phyloP scores from a whole-genome alignment of 2,888 invertebrate genomes.

The Cremastinae sp. region DNA sequence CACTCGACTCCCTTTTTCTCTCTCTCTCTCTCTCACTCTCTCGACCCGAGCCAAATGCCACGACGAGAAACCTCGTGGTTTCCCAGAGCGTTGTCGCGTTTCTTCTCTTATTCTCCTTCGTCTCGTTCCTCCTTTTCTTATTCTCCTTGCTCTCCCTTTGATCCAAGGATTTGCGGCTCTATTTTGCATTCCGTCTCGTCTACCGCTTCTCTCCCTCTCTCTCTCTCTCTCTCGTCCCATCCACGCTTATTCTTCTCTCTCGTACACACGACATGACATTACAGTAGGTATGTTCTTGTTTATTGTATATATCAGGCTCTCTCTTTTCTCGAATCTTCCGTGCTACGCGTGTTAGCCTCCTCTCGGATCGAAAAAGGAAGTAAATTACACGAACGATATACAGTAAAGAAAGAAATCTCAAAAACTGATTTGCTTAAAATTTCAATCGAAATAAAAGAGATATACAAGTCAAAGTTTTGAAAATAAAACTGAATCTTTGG shows the following conservation, averaged over 20 bases:
- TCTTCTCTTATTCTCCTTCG: slow-evolving; percentile 39
- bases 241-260: slow-evolving; percentile 50
- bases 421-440: not conserved
- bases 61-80: slow-evolving; percentile 67
- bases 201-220: slow-evolving; percentile 63
- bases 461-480: too few relatives aligned
- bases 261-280: slow-evolving; percentile 45
- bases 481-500: too few relatives aligned
- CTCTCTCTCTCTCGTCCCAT: slow-evolving; percentile 62
- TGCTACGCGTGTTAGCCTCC: slow-evolving; percentile 26
- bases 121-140: slow-evolving; percentile 61
- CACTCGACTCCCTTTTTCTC: slow-evolving; percentile 11
- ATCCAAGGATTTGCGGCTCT: slow-evolving; percentile 75
- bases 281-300: slow-evolving; percentile 14
- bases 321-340: slow-evolving; percentile 48
- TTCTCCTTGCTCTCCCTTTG: slow-evolving; percentile 72
- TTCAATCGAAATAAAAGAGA: too few relatives aligned
- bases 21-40: slow-evolving; percentile 41
- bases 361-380: slow-evolving; percentile 50
- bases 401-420: slow-evolving; percentile 7
- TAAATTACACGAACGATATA: slow-evolving; percentile 57
- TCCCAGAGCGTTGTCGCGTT: slow-evolving; percentile 41
- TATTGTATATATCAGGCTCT: slow-evolving; percentile 9
- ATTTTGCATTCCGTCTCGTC: slow-evolving; percentile 77
- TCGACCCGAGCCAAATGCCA: slow-evolving; percentile 70